Evolutionary conservation across 2,113 vertebrate genomes (phyloP), one percentile per base, ranked within the genome.

Genomic region (Neodon shergylaensis): DNA sequence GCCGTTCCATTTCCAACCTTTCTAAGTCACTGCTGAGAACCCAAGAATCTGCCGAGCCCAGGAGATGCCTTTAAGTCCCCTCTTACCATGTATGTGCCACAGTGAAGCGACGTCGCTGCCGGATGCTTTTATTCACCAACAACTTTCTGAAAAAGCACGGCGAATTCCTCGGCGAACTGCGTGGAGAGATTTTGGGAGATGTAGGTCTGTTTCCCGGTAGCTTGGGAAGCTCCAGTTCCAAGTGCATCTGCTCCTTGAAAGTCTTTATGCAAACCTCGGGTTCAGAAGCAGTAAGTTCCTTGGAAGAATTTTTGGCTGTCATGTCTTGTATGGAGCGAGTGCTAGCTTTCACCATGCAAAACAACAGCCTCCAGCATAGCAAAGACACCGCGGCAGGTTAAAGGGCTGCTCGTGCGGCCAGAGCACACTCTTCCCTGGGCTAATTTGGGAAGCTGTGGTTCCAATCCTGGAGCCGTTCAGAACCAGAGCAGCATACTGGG

Each of bases 51-150:
- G 81, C 8, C 54, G 84, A 76, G 26, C 96, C 44, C 74, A 5
- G 0, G 1, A 0, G 83, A 10, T 33, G 19, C 84, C 88, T 70
- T 39, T 89, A 86, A 21, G 42, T 73, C 88, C 68, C 26, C 1
- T 73, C 99, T 99, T 99, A 99, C 99, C 99, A 99, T 47, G 99
- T 99, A 98, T 99, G 99, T 44, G 99, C 99, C 95, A 99, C 99
- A 0, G 99, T 99, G 98, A 99, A 99, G 95, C 99, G 99, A 0
- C 99, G 99, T 58, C 99, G 99, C 98, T 99, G 99, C 31, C 99
- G 99, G 96, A 99, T 99, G 99, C 99, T 99, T 98, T 99, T 99
- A 98, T 99, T 99, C 97, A 99, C 99, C 98, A 99, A 99, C 98
- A 99, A 99, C 99, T 99, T 99, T 98, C 99, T 99, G 98, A 99